phyloP scores from a whole-genome alignment of 1,140 invertebrate genomes.

The Drosophila murphyi region DNA sequence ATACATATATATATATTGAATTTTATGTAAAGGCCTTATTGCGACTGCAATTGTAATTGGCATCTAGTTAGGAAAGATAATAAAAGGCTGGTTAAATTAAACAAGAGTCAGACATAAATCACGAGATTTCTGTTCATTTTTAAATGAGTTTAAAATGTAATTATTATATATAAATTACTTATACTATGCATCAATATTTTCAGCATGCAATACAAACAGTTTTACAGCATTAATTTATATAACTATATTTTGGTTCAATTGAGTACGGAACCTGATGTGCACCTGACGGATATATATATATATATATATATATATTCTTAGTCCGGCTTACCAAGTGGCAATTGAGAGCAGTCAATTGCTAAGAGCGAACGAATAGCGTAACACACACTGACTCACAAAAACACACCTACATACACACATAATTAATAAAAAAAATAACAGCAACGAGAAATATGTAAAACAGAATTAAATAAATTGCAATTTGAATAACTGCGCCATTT shows the following conservation, averaged over 20 bases:
- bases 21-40: background rate
- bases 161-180: background rate
- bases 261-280: background rate
- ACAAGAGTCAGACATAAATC: background rate
- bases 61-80: conserved; percentile 3
- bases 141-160: background rate
- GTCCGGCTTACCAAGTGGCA: background rate
- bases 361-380: conserved; percentile 21
- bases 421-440: conserved; percentile 18
- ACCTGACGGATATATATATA: background rate
- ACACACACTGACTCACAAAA: background rate
- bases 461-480: conserved; percentile 47
- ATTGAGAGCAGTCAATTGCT: background rate
- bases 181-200: too few relatives aligned
- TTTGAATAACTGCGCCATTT: conserved; percentile 66
- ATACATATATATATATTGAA: background rate
- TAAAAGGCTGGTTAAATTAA: background rate
- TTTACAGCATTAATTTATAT: background rate
- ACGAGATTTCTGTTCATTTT: background rate
- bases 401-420: conserved; percentile 32
- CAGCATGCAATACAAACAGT: background rate
- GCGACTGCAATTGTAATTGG: conserved; percentile 7
- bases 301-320: background rate
- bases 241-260: background rate
- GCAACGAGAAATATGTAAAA: conserved; percentile 13